Evolutionary conservation across 2,888 invertebrate genomes (phyloP).

Genomic region (Dione vanillae): DNA sequence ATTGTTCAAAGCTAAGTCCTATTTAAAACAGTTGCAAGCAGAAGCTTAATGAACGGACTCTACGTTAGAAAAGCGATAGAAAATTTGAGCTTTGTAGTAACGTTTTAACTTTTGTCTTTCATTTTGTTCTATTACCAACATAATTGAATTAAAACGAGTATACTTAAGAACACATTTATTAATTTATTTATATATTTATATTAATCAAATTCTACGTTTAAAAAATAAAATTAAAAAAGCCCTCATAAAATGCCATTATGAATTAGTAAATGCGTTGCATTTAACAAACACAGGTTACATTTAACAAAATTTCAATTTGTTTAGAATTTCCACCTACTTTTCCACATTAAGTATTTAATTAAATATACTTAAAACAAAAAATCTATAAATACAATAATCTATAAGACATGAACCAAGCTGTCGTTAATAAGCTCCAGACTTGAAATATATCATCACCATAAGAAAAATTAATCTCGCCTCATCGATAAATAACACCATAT

Average conservation of each 20-base stretch:
- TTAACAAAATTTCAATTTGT: no score
- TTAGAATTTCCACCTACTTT: no score
- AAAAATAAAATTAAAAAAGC: no score
- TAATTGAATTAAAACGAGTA: no score
- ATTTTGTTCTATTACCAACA: not conserved
- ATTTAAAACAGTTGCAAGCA: constrained; percentile 17
- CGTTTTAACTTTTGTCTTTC: not conserved
- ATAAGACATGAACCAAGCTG: not conserved
- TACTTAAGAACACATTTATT: no score
- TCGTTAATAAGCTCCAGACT: constrained; percentile 4
- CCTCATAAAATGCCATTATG: no score
- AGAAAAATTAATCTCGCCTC: constrained; percentile 17
- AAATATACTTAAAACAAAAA: not conserved
- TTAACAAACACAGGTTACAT: no score
- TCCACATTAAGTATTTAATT: no score
- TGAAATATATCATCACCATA: constrained; percentile 6
- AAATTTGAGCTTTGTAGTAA: not conserved
- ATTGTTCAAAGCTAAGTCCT: constrained; percentile 18
- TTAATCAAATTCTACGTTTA: no score
- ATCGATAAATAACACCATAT: constrained; percentile 21
- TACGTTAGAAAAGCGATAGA: constrained; percentile 7
- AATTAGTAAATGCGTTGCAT: no score
- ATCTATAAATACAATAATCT: not conserved
- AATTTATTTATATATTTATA: no score
- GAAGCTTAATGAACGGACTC: constrained; percentile 15